Conservation (phyloP, 2,797 vertebrate genomes). For the Sylvilagus floridanus region DNA sequence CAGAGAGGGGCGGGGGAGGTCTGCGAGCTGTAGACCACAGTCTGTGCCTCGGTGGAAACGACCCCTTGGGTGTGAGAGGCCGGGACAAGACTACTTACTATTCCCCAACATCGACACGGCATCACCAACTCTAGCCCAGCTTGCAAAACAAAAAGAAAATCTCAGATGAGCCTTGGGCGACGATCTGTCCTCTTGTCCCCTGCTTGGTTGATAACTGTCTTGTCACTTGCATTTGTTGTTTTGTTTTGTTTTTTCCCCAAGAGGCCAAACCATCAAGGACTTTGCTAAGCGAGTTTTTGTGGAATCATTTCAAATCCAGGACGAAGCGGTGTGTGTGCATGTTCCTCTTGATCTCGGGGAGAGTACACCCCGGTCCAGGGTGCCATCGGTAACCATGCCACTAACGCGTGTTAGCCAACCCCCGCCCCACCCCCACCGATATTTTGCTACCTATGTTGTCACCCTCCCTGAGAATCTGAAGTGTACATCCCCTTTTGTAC, state of each 20-base stretch:
- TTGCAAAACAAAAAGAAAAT: background rate
- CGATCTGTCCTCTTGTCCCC: background rate
- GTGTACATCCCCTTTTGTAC: constrained; percentile 79
- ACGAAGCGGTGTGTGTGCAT: constrained; percentile 77
- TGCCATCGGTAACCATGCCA: constrained; percentile 86
- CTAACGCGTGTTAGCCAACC: constrained; percentile 82
- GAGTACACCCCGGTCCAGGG: constrained; percentile 88
- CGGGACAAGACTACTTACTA: background rate
- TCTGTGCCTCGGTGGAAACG: background rate
- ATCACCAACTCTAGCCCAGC: background rate
- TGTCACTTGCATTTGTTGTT: constrained; percentile 41
- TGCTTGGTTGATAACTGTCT: constrained; percentile 13
- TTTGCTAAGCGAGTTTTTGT: constrained; percentile 76
- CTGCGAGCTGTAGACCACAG: background rate
- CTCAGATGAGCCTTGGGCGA: background rate
- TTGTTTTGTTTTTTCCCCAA: background rate
- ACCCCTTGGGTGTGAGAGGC: background rate
- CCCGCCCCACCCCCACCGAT: constrained; percentile 54
- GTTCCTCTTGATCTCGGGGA: constrained; percentile 88
- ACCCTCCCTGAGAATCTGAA: constrained; percentile 77
- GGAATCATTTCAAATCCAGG: constrained; percentile 82
- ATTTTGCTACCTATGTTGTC: constrained; percentile 80
- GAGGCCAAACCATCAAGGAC: constrained; percentile 84
- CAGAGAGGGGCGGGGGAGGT: background rate
- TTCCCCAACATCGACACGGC: background rate